These are phyloP conservation scores for Sinhomidia bicolor DNA, from an alignment of 2,888 invertebrate species.

Conservation along the genomic window DNA sequence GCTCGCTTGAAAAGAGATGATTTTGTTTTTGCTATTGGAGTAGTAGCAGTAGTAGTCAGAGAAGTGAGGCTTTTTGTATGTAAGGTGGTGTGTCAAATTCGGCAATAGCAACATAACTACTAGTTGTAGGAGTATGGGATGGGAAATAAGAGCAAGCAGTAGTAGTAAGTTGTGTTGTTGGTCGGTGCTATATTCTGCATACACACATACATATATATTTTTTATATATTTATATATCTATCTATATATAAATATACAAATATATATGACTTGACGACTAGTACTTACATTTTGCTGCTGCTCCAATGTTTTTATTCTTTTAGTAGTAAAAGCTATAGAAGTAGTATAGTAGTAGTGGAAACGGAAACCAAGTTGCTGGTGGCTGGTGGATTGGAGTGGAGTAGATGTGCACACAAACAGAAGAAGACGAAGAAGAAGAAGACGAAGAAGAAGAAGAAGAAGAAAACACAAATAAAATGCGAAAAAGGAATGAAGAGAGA, in stretches of 20 bases:
- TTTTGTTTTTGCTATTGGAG: background rate
- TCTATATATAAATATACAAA: no score
- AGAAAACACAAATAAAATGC: slow-evolving; percentile 35
- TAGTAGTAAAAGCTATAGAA: background rate
- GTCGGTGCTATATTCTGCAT: background rate
- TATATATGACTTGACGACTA: background rate
- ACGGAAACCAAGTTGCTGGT: slow-evolving; percentile 24
- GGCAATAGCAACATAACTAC: background rate
- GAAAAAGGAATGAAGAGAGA: slow-evolving; percentile 51
- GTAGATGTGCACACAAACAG: background rate
- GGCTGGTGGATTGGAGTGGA: slow-evolving; percentile 23
- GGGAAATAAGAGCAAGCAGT: background rate
- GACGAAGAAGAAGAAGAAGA: no score
- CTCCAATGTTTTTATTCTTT: background rate
- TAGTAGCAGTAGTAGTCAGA: background rate
- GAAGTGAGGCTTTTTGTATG: slow-evolving; percentile 5
- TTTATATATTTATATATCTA: no score
- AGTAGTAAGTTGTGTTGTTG: background rate
- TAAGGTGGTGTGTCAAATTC: slow-evolving; percentile 10
- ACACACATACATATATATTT: background rate
- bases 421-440: no score
- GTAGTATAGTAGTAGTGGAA: background rate
- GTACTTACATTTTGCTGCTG: background rate
- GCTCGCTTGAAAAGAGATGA: background rate
- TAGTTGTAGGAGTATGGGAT: slow-evolving; percentile 12